Conservation (phyloP, 2,888 invertebrate genomes). For the Saturnia pavonia region DNA sequence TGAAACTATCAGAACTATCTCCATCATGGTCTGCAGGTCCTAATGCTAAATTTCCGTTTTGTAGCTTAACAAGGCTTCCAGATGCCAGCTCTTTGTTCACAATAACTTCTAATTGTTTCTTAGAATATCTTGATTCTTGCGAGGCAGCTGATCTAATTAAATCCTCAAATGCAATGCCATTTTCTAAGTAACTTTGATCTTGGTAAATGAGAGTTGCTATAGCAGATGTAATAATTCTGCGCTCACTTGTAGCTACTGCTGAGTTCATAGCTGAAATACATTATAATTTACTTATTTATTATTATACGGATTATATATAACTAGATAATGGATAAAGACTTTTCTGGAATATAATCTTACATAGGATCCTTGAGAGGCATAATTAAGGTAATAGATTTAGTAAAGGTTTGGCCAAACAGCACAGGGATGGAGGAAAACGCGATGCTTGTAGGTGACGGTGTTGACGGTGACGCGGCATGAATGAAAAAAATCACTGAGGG, state of each 20-base stretch:
- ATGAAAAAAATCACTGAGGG: too few species aligned
- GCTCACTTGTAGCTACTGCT: slow-evolving; percentile 65
- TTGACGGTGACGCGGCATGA: too few species aligned
- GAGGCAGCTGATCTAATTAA: slow-evolving; percentile 84
- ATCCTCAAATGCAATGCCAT: slow-evolving; percentile 86
- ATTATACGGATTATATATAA: neutral
- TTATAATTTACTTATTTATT: neutral
- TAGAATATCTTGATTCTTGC: slow-evolving; percentile 84
- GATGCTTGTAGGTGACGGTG: too few species aligned
- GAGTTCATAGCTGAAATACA: slow-evolving; percentile 62
- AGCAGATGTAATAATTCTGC: slow-evolving; percentile 84
- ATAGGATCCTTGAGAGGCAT: neutral
- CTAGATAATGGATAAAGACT: neutral
- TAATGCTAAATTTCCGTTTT: slow-evolving; percentile 86
- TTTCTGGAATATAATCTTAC: neutral
- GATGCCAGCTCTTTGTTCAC: slow-evolving; percentile 86
- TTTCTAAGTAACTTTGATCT: slow-evolving; percentile 87
- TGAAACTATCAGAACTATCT: slow-evolving; percentile 78
- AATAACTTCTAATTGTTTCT: slow-evolving; percentile 84
- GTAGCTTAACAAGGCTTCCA: slow-evolving; percentile 85
- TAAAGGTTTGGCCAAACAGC: too few species aligned
- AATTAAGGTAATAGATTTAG: neutral
- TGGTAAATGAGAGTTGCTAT: slow-evolving; percentile 87
- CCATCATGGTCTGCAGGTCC: slow-evolving; percentile 83
- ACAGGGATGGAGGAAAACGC: too few species aligned